Evolutionary conservation across 2,888 invertebrate species (phyloP).

Genomic region (Chydorus sphaericus): DNA sequence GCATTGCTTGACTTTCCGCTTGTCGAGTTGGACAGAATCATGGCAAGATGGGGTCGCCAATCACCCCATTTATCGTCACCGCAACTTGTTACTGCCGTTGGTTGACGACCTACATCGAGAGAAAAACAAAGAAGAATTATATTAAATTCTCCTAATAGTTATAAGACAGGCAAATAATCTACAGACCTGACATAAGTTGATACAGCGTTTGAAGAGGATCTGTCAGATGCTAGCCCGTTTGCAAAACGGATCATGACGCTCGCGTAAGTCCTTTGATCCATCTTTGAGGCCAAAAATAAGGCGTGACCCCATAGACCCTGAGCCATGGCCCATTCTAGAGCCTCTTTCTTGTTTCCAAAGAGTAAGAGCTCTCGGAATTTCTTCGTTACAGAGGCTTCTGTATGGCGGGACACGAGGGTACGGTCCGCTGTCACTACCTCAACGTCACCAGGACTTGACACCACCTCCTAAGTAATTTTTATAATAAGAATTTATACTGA

Average conservation of each 20-base stretch:
- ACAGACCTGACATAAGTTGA: slow-evolving; percentile 60
- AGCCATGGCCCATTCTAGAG: slow-evolving; percentile 58
- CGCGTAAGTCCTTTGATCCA: slow-evolving; percentile 70
- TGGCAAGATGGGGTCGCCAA: slow-evolving; percentile 93
- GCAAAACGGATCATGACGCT: slow-evolving; percentile 79
- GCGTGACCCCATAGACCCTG: slow-evolving; percentile 88
- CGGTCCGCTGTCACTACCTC: slow-evolving; percentile 5
- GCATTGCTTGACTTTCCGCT: slow-evolving; percentile 40
- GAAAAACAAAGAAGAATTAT: background rate
- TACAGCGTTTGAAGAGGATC: slow-evolving; percentile 92
- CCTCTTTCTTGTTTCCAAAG: slow-evolving; percentile 80
- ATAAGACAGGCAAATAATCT: background rate
- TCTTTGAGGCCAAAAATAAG: slow-evolving; percentile 70
- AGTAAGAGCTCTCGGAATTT: slow-evolving; percentile 70
- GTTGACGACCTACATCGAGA: slow-evolving; percentile 8
- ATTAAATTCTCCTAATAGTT: background rate
- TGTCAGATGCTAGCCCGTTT: slow-evolving; percentile 57
- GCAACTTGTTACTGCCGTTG: slow-evolving; percentile 25
- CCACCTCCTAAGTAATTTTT: slow-evolving; percentile 30
- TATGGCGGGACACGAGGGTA: slow-evolving; percentile 16
- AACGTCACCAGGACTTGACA: slow-evolving; percentile 27
- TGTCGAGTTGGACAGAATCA: slow-evolving; percentile 66
- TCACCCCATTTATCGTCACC: slow-evolving; percentile 44
- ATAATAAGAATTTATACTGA: background rate
- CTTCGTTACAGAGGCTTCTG: slow-evolving; percentile 42